Base-by-base conservation (phyloP, 1,140 invertebrate species). In the Aricia agestis region DNA sequence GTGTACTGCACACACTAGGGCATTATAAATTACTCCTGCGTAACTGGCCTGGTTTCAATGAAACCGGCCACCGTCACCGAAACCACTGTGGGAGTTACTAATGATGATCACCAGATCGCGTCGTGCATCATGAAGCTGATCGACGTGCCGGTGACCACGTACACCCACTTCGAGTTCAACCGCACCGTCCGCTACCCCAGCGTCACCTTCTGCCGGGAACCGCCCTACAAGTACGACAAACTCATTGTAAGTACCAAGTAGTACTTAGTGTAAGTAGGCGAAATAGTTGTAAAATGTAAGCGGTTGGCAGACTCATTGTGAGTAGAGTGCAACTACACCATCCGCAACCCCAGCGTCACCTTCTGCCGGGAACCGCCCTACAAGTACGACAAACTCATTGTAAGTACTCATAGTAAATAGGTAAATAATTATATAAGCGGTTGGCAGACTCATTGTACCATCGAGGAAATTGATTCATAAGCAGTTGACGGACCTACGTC, bases 341-440 rank as follows among this genome's bases (percentile, higher is more conserved):
- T 95, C 59, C 78, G 87, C 61, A 94, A 94, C 82, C 94, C 94
- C 10, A 93, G 94, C 68, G 79, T 95, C 0, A 95, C 94, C 0
- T 87, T 95, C 69, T 95, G 94, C 74, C 83, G 93, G 32, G 92
- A 93, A 59, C 94, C 94, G 0, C 86, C 93, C 0, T 95, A 94
- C 76, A 94, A 93, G 74, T 86, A 82, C 36, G 83, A 52, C 45
- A 52, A 52, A 52, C 11, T 52, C 10, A 52, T 52, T 13, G 45
- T 52, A 52, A 52, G 45, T 15, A 52, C 0, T 9, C 45, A 15
- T 42, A 1, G 41, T 42, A 42, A n/a, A n/a, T n/a, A n/a, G n/a
- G n/a, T n/a, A n/a, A n/a, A n/a, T n/a, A n/a, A n/a, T n/a, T n/a
- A n/a, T n/a, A n/a, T n/a, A n/a, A n/a, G n/a, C n/a, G n/a, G 41